phyloP scores from a whole-genome alignment of 2,888 invertebrate genomes.

The Notodonta ziczac region DNA sequence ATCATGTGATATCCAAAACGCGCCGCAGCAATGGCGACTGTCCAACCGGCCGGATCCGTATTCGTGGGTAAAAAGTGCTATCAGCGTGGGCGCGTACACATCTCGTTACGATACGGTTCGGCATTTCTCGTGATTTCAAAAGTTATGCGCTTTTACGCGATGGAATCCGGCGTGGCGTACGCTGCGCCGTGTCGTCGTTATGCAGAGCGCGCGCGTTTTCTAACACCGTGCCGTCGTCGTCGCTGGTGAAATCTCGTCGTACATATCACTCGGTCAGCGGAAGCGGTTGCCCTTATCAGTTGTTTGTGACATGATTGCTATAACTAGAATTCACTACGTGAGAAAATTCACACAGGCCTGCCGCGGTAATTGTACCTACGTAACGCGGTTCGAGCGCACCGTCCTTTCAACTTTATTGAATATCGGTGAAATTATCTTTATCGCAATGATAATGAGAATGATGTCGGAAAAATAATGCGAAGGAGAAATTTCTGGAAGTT shows the following conservation, averaged over 20 bases:
- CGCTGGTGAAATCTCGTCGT: conserved; percentile 56
- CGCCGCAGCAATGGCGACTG: conserved; percentile 43
- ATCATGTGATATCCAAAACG: conserved; percentile 54
- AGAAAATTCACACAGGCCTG: conserved; percentile 52
- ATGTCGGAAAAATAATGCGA: not conserved
- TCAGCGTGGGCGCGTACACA: conserved; percentile 54
- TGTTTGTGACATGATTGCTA: conserved; percentile 65
- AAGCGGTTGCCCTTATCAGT: conserved; percentile 74
- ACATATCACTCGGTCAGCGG: conserved; percentile 53
- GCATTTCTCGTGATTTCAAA: conserved; percentile 51
- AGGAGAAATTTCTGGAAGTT: conserved; percentile 7
- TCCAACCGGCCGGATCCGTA: conserved; percentile 57
- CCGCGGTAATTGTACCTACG: conserved; percentile 15
- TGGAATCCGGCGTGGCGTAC: conserved; percentile 43
- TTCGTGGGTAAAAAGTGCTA: conserved; percentile 55
- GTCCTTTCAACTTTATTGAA: not conserved
- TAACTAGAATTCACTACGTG: conserved; percentile 60
- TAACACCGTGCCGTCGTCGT: conserved; percentile 12
- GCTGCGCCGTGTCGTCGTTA: conserved; percentile 29
- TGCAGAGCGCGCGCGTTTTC: conserved; percentile 45
- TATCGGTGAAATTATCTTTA: not conserved
- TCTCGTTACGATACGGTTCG: conserved; percentile 30
- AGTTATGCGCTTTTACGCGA: conserved; percentile 59
- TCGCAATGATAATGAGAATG: not conserved
- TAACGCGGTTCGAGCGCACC: not conserved